A percentile compares a stretch with the other conserved stretches of the same genome.
Conservation (phyloP, 1,140 invertebrate species). For the Halotydeus destructor region DNA sequence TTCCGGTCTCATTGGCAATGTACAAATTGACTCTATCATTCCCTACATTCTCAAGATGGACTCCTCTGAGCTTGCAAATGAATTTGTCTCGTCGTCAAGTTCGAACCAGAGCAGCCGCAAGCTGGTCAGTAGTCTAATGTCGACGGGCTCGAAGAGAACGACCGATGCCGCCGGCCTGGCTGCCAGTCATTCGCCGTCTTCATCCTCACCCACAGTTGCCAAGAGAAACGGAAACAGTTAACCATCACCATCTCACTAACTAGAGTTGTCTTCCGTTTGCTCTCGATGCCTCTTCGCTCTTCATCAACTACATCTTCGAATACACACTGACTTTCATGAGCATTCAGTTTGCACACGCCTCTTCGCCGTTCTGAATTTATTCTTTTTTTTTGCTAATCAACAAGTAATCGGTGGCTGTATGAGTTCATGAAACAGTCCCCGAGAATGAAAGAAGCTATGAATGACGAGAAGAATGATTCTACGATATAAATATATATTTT, state of each 20-base stretch:
- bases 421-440: too few species aligned
- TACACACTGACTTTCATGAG: too few species aligned
- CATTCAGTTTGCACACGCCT: too few species aligned
- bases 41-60: conserved; percentile 73
- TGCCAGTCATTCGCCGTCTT: conserved; percentile 5
- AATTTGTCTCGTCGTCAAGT: conserved; percentile 5
- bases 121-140: background rate
- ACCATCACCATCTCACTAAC: background rate
- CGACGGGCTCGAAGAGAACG: background rate
- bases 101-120: background rate
- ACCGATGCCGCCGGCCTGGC: background rate
- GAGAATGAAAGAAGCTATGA: too few species aligned
- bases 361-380: too few species aligned
- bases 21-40: conserved; percentile 75
- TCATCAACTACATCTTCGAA: background rate
- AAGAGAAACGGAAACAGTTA: conserved; percentile 4
- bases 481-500: too few species aligned
- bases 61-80: conserved; percentile 23
- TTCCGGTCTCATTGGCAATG: conserved; percentile 68
- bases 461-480: too few species aligned
- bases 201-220: conserved; percentile 3
- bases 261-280: background rate
- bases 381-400: too few species aligned
- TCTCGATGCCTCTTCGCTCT: background rate
- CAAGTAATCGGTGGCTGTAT: too few species aligned